phyloP scores from a whole-genome alignment of 2,888 invertebrate genomes.

The Thalpophila matura region DNA sequence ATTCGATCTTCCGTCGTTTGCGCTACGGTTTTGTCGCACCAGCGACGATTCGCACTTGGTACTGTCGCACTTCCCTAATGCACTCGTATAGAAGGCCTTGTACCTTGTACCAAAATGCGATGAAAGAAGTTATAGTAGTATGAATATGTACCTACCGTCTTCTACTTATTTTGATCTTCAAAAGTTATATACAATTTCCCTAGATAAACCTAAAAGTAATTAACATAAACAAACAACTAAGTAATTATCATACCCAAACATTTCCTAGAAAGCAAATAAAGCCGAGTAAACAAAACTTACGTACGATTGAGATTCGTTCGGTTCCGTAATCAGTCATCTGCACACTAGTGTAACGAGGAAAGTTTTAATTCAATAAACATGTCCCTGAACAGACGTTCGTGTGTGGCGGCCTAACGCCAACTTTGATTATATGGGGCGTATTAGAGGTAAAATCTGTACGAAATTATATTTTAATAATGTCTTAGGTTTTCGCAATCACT shows the following conservation, averaged over 20 bases:
- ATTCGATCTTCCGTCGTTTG: no score
- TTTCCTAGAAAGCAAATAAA: slow-evolving; percentile 26
- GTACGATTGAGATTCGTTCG: slow-evolving; percentile 41
- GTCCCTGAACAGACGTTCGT: slow-evolving; percentile 40
- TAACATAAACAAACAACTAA: slow-evolving; percentile 25
- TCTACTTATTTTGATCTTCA: no score
- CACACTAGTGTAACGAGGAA: slow-evolving; percentile 61
- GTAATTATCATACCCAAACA: slow-evolving; percentile 38
- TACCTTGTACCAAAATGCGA: no score
- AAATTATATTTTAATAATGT: no score
- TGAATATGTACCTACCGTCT: not conserved
- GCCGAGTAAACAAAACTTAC: slow-evolving; percentile 31
- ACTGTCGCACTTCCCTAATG: no score
- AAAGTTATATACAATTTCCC: not conserved
- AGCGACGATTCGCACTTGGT: no score
- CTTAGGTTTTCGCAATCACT: no score
- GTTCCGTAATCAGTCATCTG: slow-evolving; percentile 57
- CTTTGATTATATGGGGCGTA: slow-evolving; percentile 41
- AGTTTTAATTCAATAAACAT: slow-evolving; percentile 66
- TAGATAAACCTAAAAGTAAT: slow-evolving; percentile 19
- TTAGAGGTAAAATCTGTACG: slow-evolving; percentile 12
- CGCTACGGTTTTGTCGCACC: no score
- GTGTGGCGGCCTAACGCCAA: slow-evolving; percentile 34
- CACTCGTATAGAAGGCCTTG: no score
- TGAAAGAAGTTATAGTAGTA: not conserved